A percentile compares a stretch with the other conserved stretches of the same genome.
Evolutionary conservation across 2,888 invertebrate species (phyloP).

Genomic region (Brenthis daphne): DNA sequence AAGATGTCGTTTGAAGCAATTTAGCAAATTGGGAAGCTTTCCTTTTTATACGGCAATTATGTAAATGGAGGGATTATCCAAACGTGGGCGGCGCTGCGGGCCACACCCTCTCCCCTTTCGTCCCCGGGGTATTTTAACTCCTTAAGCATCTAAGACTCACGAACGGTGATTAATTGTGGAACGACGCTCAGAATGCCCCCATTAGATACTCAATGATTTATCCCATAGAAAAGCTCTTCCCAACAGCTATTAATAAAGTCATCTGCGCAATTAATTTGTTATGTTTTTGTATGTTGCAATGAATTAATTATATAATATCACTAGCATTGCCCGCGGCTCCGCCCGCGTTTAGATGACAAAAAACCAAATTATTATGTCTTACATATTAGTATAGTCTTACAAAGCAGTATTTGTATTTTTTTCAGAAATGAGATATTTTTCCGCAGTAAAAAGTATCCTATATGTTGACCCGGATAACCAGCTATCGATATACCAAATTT

Average conservation of each 20-base stretch:
- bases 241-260: constrained; percentile 15
- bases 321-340: too few species aligned
- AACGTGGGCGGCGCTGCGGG: constrained; percentile 72
- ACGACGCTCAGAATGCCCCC: constrained; percentile 56
- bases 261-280: constrained; percentile 4
- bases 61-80: constrained; percentile 82
- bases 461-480: too few species aligned
- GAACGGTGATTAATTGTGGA: constrained; percentile 76
- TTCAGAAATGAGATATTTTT: too few species aligned
- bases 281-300: constrained; percentile 2
- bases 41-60: constrained; percentile 83
- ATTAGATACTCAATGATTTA: constrained; percentile 68
- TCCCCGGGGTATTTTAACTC: constrained; percentile 62
- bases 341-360: too few species aligned
- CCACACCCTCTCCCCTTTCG: constrained; percentile 72
- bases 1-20: constrained; percentile 77
- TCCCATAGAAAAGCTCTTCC: constrained; percentile 61
- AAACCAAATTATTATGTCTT: too few species aligned
- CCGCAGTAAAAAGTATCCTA: too few species aligned
- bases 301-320: background rate
- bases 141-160: constrained; percentile 69
- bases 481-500: too few species aligned
- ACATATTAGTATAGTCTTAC: too few species aligned
- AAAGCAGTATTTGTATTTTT: too few species aligned
- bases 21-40: constrained; percentile 81